phyloP scores from a whole-genome alignment of 2,113 vertebrate genomes.

The Pteruthius melanotis region DNA sequence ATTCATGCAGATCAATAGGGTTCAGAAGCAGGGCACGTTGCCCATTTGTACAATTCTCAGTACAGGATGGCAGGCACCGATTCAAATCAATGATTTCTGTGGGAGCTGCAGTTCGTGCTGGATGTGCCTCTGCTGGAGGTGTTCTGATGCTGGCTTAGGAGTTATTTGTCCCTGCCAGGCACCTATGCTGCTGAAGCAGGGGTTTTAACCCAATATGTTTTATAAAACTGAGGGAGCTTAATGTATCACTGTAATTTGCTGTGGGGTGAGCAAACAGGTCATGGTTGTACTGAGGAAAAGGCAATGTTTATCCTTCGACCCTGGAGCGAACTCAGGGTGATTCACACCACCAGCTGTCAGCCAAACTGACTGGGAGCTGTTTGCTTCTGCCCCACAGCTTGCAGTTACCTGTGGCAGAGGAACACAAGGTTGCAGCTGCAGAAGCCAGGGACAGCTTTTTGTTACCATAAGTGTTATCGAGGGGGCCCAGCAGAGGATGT shows the following conservation, averaged over 20 bases:
- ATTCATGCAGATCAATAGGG: neutral
- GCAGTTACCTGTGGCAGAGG: neutral
- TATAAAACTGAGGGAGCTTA: neutral
- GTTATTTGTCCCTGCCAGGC: neutral
- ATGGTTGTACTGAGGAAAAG: accelerated
- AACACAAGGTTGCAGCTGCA: neutral
- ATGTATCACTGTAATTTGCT: neutral
- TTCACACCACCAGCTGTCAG: neutral
- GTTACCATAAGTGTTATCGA: accelerated
- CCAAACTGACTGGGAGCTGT: neutral
- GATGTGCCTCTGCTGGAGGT: neutral
- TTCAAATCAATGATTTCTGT: neutral
- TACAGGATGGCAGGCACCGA: neutral
- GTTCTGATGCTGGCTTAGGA: neutral
- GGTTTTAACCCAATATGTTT: neutral
- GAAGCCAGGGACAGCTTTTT: neutral
- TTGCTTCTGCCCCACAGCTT: neutral
- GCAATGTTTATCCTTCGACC: neutral
- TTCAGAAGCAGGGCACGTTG: neutral
- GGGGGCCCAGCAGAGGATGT: neutral
- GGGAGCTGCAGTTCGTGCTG: neutral
- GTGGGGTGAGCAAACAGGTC: neutral
- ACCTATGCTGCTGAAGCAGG: neutral
- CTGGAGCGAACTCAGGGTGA: neutral
- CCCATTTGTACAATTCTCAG: neutral